phyloP scores from a whole-genome alignment of 2,797 vertebrate species.

The Tragelaphus eurycerus region DNA sequence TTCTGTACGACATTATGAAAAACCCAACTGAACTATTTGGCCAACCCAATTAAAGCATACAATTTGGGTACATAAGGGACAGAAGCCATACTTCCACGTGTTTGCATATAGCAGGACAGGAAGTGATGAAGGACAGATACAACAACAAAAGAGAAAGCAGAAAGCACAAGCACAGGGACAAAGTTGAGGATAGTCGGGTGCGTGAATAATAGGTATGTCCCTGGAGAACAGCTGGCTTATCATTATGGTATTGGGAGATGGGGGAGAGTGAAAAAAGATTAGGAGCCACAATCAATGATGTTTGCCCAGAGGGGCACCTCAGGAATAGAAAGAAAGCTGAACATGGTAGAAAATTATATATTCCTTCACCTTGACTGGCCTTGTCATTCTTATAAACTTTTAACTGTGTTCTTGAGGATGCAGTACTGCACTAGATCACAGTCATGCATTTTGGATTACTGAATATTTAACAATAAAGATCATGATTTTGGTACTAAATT shows the following conservation, averaged over 20 bases:
- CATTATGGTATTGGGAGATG: neutral
- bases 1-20: neutral
- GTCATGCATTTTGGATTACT: conserved; percentile 32
- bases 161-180: neutral
- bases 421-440: neutral
- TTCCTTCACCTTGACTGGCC: conserved; percentile 1
- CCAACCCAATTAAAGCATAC: neutral
- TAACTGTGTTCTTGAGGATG: neutral
- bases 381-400: neutral
- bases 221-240: neutral
- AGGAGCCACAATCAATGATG: neutral
- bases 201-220: neutral
- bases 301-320: neutral
- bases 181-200: neutral
- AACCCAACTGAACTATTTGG: neutral
- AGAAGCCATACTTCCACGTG: no score
- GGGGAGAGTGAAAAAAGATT: neutral
- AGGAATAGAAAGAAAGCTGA: neutral
- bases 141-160: neutral
- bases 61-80: neutral
- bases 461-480: conserved; percentile 18
- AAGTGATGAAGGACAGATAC: neutral
- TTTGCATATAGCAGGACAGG: neutral
- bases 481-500: conserved; percentile 33
- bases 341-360: neutral